Evolutionary conservation across 2,797 vertebrate genomes (phyloP), one percentile per base, ranked within the genome.

Genomic region (Lepus townsendii): DNA sequence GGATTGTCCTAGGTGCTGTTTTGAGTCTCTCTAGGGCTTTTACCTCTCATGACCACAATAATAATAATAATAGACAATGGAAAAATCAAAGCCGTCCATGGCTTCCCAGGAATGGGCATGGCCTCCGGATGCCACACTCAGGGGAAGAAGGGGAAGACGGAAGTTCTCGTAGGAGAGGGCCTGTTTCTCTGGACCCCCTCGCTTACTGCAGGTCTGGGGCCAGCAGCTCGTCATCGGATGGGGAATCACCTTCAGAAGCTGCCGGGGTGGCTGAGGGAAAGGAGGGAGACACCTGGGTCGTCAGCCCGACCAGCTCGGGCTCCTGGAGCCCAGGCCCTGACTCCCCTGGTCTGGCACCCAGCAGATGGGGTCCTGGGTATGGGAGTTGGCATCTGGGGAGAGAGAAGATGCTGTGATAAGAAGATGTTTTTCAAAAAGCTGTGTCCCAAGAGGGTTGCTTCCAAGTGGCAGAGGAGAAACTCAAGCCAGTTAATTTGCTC

Each of bases 21-120:
- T 93, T 86, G 66, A 95, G 62, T 94, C 96, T 96, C 90, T 88
- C 88, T 88, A 83, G 24, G 93, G 38, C 32, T 80, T 95, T 96
- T 63, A 96, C 84, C 88, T 93, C 66, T 71, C 75, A 13, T 90
- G 96, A 95, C 93, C 62, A 93, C 85, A 65, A 62, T n/a, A 10
- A 47, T 65, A 79, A 71, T 4, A 38, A 42, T 84, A 79, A n/a
- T 16, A 38, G 72, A 90, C 5, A 16, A 68, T 52, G 68, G 57
- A 38, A 90, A 95, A 69, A 52, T 27, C 75, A 83, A 93, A 68
- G 12, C 22, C 32, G 17, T 90, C 69, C 20, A 22, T 35, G 52
- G 30, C 76, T 79, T 90, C 62, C 73, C 66, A 77, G 83, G 42
- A 71, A 13, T 71, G 24, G 69, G 7, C 1, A 52, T 26, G 42